phyloP scores from a whole-genome alignment of 2,797 vertebrate genomes.

The Sebastes glaucus region DNA sequence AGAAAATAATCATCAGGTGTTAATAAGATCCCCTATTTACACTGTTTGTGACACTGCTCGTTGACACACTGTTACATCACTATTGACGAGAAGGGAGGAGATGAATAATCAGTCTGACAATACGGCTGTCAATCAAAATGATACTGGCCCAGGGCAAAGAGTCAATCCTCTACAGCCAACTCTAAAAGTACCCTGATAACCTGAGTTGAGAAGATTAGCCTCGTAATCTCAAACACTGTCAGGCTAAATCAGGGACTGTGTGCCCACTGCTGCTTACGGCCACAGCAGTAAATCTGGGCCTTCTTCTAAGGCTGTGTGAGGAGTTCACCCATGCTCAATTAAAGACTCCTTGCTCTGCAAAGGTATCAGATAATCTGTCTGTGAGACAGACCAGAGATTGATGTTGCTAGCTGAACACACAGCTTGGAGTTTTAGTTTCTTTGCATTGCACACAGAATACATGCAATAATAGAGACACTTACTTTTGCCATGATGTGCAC shows the following conservation, averaged over 20 bases:
- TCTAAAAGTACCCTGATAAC: slow-evolving; percentile 59
- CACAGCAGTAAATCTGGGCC: slow-evolving; percentile 35
- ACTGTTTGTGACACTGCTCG: neutral
- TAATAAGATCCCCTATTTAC: neutral
- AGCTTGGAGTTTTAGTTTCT: neutral
- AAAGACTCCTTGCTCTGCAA: neutral
- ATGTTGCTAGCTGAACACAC: neutral
- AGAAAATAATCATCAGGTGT: neutral
- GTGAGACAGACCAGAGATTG: neutral
- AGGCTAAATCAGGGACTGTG: slow-evolving; percentile 56
- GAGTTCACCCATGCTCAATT: neutral
- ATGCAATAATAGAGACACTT: neutral
- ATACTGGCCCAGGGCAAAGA: slow-evolving; percentile 27
- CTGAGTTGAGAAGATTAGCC: slow-evolving; percentile 67
- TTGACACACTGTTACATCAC: neutral
- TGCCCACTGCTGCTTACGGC: slow-evolving; percentile 20
- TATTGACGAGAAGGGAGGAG: neutral
- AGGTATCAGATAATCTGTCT: neutral
- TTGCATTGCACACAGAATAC: neutral
- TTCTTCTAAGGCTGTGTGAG: slow-evolving; percentile 5
- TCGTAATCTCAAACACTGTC: slow-evolving; percentile 59
- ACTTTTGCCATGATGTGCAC: neutral
- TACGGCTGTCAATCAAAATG: slow-evolving; percentile 41
- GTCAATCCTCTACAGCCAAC: slow-evolving; percentile 18
- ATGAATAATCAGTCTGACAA: neutral